Base-by-base conservation (phyloP, 30 jellyfish, hydroid and myxozoan species). In the Mastigias papua region DNA sequence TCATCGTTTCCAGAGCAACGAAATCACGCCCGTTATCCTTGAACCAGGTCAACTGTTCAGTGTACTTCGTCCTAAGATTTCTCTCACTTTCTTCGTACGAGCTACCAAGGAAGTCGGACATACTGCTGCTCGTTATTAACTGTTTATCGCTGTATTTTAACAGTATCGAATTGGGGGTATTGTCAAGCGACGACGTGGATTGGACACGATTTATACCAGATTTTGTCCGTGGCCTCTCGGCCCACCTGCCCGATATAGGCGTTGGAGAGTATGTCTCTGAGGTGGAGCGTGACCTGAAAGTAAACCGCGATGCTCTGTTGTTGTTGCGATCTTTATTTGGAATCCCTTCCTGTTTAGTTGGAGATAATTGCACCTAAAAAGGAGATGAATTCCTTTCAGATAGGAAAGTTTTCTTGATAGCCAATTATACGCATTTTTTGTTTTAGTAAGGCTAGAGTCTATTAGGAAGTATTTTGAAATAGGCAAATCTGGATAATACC, bases 1-100 rank as follows among this genome's bases (percentile, higher is more conserved):
- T 22, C 71, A 88, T 28, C n/a, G 80, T 66, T 48, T 88, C 96
- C 92, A 88, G 17, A 69, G 91, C 91, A 48, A 88, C 96, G 48
- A 74, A 78, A 34, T 88, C 96, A 16, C 51, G 73, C 26, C 91
- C 96, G 9, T 85, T 85, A n/a, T 73, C 88, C 65, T 60, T 35
- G 28, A 85, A 72, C 94, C 94, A 85, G 3, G 85, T 50, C 10
- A 85, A 70, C 66, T 86, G 89, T 15, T 75, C 84, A 0, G 83
- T 49, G 73, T 73, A 86, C 77, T 83, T 62, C 35, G 19, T 48
- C 29, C 37, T 54, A 76, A 82, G 29, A 23, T 54, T 22, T 26
- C 1, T 28, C 21, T 57, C 80, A 19, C 50, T 31, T 2, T 67
- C 80, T 63, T 64, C 84, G 11, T 1, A 9, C 6, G 42, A 23